phyloP scores from a whole-genome alignment of 2,888 invertebrate species.

The Eilema griseolum region DNA sequence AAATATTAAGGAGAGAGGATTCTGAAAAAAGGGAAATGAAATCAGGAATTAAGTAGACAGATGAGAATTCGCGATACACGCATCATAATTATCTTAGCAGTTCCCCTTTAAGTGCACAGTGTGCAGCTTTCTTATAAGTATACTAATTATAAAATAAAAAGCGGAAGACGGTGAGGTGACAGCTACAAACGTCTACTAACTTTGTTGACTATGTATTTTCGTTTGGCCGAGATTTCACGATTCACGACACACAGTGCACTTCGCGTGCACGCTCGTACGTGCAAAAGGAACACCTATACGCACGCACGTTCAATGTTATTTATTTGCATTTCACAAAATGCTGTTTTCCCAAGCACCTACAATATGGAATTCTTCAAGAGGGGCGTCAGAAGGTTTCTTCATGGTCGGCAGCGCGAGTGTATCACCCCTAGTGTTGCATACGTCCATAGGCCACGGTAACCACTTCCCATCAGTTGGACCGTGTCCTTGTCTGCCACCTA shows the following conservation, averaged over 20 bases:
- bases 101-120: neutral
- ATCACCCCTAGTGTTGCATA: no score
- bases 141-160: slow-evolving; percentile 24
- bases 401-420: no score
- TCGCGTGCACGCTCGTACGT: slow-evolving; percentile 16
- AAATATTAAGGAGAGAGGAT: no score
- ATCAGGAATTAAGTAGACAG: neutral
- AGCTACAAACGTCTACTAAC: slow-evolving; percentile 15
- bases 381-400: no score
- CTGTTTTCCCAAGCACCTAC: no score
- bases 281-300: neutral
- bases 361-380: no score
- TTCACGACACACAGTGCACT: slow-evolving; percentile 23
- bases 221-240: slow-evolving; percentile 32
- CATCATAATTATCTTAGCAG: neutral
- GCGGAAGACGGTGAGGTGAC: slow-evolving; percentile 22
- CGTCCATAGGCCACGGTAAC: no score
- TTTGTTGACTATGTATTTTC: slow-evolving; percentile 28
- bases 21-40: neutral
- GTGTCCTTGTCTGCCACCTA: no score
- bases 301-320: neutral
- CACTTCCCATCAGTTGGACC: no score
- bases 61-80: neutral
- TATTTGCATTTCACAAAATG: neutral
- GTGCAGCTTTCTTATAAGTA: slow-evolving; percentile 13